Percentiles rank a stretch among this genome's conserved stretches.
These are phyloP conservation scores for Pecten maximus DNA, from an alignment of 2,888 invertebrate genomes.

Conservation along the genomic window DNA sequence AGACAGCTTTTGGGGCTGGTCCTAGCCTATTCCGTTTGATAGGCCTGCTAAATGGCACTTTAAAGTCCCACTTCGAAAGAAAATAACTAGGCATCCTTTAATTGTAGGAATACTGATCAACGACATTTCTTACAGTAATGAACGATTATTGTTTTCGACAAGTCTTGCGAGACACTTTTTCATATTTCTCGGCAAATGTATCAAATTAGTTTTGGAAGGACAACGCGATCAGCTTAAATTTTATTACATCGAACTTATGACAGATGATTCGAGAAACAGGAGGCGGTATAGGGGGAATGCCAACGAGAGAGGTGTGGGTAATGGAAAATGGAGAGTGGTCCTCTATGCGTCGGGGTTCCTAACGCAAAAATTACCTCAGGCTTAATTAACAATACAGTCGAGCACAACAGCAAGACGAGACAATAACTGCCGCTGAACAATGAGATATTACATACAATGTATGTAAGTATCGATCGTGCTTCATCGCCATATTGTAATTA, in stretches of 20 bases:
- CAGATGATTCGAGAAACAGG: neutral
- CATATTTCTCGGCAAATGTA: neutral
- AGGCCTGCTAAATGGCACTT: constrained; percentile 29
- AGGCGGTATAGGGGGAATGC: neutral
- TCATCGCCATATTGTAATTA: neutral
- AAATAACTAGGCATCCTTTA: neutral
- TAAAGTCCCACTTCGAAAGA: neutral
- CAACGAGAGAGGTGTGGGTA: neutral
- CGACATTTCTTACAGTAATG: neutral
- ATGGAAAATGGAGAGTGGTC: neutral
- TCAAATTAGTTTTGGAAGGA: neutral
- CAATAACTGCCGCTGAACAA: neutral
- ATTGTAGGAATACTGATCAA: neutral
- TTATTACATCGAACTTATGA: neutral
- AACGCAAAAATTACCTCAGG: neutral
- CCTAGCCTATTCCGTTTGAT: neutral
- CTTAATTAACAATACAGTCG: neutral
- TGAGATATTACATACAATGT: neutral
- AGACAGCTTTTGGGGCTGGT: neutral
- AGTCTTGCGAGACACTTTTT: neutral
- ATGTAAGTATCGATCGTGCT: neutral
- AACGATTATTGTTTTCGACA: constrained; percentile 13
- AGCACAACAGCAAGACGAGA: neutral
- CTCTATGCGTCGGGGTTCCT: neutral
- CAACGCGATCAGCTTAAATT: neutral